Conservation (phyloP, 2,797 vertebrate species). For the Otolemur crassicaudatus region DNA sequence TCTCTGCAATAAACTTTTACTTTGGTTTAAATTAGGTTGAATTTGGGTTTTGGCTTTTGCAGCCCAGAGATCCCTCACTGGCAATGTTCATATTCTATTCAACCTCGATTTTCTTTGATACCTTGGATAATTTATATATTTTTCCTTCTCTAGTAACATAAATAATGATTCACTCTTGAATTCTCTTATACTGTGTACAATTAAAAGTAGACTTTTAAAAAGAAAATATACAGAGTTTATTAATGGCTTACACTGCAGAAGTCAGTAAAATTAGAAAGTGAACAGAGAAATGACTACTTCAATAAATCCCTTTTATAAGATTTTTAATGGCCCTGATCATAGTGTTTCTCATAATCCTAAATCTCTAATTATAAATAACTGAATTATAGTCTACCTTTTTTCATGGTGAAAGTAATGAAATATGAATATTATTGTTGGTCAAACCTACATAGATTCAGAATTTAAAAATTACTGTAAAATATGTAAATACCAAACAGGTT, state of each 20-base stretch:
- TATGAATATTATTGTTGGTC: slow-evolving; percentile 45
- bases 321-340: background rate
- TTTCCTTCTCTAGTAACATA: background rate
- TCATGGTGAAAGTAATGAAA: slow-evolving; percentile 25
- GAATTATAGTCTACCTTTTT: slow-evolving; percentile 8
- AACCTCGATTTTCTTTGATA: background rate
- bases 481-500: slow-evolving; percentile 72
- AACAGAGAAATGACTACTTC: background rate
- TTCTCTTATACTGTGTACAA: background rate
- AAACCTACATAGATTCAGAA: slow-evolving; percentile 64
- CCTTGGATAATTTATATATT: background rate
- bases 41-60: background rate
- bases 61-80: background rate
- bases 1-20: background rate
- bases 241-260: background rate
- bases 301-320: background rate
- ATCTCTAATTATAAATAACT: slow-evolving; percentile 50
- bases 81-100: background rate
- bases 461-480: slow-evolving; percentile 52
- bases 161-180: background rate
- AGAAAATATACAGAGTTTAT: slow-evolving; percentile 12
- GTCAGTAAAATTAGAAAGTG: slow-evolving; percentile 16
- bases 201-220: background rate
- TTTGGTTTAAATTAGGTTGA: background rate
- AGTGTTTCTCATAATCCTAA: background rate